These are phyloP conservation scores for Stegodyphus dumicola DNA, from an alignment of 1,140 invertebrate species.

Conservation along the genomic window DNA sequence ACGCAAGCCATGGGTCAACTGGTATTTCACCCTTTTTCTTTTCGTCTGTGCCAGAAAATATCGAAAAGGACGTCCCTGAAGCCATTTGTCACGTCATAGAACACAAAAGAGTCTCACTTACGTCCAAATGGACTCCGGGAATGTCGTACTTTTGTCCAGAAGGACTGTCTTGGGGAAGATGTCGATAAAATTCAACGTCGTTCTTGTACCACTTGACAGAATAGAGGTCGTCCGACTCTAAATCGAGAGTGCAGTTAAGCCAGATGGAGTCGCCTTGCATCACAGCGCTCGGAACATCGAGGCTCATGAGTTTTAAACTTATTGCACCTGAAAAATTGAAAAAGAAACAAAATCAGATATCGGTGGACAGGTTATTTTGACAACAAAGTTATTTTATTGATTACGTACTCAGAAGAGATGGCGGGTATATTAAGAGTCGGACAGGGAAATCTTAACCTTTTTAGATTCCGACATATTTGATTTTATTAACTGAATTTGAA, in stretches of 20 bases:
- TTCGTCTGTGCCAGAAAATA: constrained; percentile 8
- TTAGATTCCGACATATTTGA: too few relatives aligned
- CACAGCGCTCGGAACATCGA: constrained; percentile 62
- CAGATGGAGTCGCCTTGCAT: constrained; percentile 62
- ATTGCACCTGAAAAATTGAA: constrained; percentile 14
- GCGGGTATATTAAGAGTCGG: too few relatives aligned
- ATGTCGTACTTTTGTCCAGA: constrained; percentile 57
- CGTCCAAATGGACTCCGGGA: constrained; percentile 59
- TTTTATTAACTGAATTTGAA: too few relatives aligned
- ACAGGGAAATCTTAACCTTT: too few relatives aligned
- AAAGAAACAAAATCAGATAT: not conserved
- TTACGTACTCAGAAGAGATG: too few relatives aligned
- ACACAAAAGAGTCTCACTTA: constrained; percentile 51
- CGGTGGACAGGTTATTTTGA: too few relatives aligned
- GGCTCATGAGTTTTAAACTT: constrained; percentile 46
- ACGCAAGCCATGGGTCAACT: constrained; percentile 29
- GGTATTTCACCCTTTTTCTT: constrained; percentile 10
- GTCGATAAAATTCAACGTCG: constrained; percentile 63
- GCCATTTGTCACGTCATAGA: constrained; percentile 28
- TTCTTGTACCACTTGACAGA: constrained; percentile 66
- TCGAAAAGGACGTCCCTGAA: constrained; percentile 25
- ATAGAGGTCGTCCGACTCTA: constrained; percentile 68
- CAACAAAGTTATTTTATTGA: too few relatives aligned
- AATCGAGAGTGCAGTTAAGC: constrained; percentile 68
- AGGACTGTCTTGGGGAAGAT: constrained; percentile 17